A percentile compares a stretch with the other conserved stretches of the same genome.
phyloP scores from a whole-genome alignment of 2,888 invertebrate species.

The Thecophora atra region DNA sequence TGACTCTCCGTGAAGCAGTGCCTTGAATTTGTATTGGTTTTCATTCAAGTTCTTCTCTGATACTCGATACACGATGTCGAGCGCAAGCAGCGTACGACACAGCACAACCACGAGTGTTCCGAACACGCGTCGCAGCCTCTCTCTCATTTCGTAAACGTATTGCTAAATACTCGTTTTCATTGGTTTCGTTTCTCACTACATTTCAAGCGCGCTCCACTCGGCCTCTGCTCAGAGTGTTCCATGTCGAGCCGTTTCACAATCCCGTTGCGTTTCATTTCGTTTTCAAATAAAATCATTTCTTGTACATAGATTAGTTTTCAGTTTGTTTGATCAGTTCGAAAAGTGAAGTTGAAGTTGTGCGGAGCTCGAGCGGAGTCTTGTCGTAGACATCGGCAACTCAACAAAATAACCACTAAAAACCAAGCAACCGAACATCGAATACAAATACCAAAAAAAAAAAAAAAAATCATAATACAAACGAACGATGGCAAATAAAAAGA shows the following conservation, averaged over 20 bases:
- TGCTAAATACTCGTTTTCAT: neutral
- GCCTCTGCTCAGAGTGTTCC: neutral
- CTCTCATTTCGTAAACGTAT: slow-evolving; percentile 1
- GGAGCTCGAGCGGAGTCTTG: slow-evolving; percentile 10
- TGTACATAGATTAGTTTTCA: slow-evolving; percentile 44
- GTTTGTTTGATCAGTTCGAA: slow-evolving; percentile 66
- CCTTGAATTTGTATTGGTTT: slow-evolving; percentile 49
- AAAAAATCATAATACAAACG: neutral
- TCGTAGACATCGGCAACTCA: slow-evolving; percentile 17
- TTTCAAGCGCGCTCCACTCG: neutral
- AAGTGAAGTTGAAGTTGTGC: slow-evolving; percentile 59
- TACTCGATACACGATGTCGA: neutral
- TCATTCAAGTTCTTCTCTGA: slow-evolving; percentile 56
- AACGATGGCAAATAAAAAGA: slow-evolving; percentile 1
- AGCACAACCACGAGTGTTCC: neutral
- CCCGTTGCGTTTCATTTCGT: slow-evolving; percentile 21
- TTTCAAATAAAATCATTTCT: slow-evolving; percentile 19
- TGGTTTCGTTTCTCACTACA: neutral
- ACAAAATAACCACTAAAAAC: slow-evolving; percentile 10
- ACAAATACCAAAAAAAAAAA: too few relatives aligned
- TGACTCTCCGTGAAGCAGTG: neutral
- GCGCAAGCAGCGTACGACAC: neutral
- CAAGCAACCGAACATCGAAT: slow-evolving; percentile 11
- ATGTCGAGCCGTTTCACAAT: neutral
- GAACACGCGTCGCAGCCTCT: neutral